These are phyloP conservation scores for Clepsis dumicolana DNA, from an alignment of 2,888 invertebrate genomes.

Conservation along the genomic window DNA sequence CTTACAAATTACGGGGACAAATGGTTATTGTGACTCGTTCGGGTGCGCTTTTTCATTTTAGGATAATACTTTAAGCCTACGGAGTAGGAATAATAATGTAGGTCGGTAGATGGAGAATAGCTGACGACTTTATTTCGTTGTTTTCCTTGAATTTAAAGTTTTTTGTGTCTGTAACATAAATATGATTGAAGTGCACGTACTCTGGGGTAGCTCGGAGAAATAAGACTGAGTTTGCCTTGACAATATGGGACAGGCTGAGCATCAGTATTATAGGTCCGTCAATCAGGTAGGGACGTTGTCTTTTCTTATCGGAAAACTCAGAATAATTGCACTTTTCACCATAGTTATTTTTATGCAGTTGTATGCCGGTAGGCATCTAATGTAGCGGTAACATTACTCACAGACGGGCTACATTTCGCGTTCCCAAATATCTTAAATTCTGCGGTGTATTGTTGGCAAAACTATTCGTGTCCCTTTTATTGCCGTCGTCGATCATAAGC, in stretches of 20 bases:
- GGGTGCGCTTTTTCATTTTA: conserved; percentile 23
- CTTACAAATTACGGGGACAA: conserved; percentile 15
- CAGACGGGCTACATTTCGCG: not conserved
- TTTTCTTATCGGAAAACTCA: too few species aligned
- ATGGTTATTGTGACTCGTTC: conserved; percentile 27
- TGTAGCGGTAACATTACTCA: not conserved
- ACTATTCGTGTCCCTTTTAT: conserved; percentile 36
- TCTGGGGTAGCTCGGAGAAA: too few species aligned
- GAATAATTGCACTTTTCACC: not conserved
- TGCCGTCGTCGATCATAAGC: conserved; percentile 30
- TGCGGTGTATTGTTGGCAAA: conserved; percentile 21
- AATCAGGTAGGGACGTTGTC: too few species aligned
- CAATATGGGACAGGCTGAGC: too few species aligned
- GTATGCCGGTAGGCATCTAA: not conserved
- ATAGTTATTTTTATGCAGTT: not conserved
- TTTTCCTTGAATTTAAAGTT: not conserved
- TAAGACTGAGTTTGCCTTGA: too few species aligned
- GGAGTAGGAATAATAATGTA: conserved; percentile 6
- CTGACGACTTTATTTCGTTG: not conserved
- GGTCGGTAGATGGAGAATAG: not conserved
- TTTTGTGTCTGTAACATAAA: too few species aligned
- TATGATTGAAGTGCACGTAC: too few species aligned
- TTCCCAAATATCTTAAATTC: not conserved
- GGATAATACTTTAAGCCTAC: conserved; percentile 1
- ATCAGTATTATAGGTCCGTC: too few species aligned